Evolutionary conservation across 2,113 vertebrate species (phyloP), one percentile per base, ranked within the genome.

Genomic region (Coptodon bakossiorum): DNA sequence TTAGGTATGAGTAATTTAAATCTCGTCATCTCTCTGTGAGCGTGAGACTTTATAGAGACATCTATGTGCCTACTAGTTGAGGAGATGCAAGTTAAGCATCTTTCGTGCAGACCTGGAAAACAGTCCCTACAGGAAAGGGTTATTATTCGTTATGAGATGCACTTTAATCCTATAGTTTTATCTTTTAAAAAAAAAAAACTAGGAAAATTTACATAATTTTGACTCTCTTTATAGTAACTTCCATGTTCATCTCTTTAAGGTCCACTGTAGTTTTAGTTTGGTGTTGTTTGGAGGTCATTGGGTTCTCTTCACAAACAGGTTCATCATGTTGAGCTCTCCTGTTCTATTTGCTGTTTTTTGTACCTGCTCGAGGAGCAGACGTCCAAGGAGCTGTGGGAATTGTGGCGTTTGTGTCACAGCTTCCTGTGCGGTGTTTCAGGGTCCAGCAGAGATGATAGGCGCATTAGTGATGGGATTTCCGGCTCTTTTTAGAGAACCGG

Each of bases 371-470:
- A 48, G 24, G 11, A 66, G 27, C 81, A 16, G 80, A 22, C 4
- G 13, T 19, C 45, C 1, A 27, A 36, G 14, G 34, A 76, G 14
- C 34, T 34, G 76, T 66, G 27, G 54, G 63, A 53, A 80, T 43
- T 19, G 2, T 24, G 2, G 6, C 1, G 48, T 24, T 10, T 5
- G 8, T 81, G n/a, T 66, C 54, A 66, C 81, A 31, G 36, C 9
- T 54, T 59, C 7, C 36, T 22, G 11, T 4, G 86, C 50, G 34
- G 86, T 54, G 19, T 86, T 87, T 90, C 83, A 82, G 83, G 87
- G 87, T 81, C 43, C 53, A 43, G 16, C 71, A 4, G 82, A 19
- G 63, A 78, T 50, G 86, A 59, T 34, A n/a, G n/a, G n/a, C n/a
- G n/a, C n/a, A n/a, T n/a, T n/a, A n/a, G n/a, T n/a, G n/a, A n/a